Base-by-base conservation (phyloP, 1,140 invertebrate genomes). In the Lucilia sericata region DNA sequence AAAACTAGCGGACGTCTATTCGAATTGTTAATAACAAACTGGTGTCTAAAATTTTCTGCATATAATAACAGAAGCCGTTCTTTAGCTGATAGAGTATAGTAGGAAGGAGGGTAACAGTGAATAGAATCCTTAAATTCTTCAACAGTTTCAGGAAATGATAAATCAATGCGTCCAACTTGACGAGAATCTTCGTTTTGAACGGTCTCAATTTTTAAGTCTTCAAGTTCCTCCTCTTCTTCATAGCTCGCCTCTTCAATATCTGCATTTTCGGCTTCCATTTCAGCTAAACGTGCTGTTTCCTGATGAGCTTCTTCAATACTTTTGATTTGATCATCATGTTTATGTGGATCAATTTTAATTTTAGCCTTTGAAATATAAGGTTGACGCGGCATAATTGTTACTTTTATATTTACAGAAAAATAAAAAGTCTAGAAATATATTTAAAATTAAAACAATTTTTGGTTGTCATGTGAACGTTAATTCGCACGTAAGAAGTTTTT, bases 11-110 rank as follows among this genome's bases (percentile, higher is more conserved):
- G 95, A 86, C 94, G 95, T 84, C 95, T 92, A 80, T 94, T 90
- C 1, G 93, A 92, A 89, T 94, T 95, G 25, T 92, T 91, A 8
- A 87, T 81, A 2, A 86, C 84, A 92, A 95, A 97, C 86, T 98
- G 97, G 85, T 93, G 93, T 74, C 96, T 93, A 90, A 98, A 98
- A 90, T 97, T 98, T 90, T 96, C 95, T 0, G 95, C 94, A 86
- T 96, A 95, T 70, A 95, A 93, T 10, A 96, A 87, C 8, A 97
- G 88, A 8, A 96, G 87, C 80, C 95, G 95, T 90, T 98, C 97
- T 88, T 97, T 97, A 21, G 94, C 92, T 10, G 92, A 94, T 86
- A 96, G 94, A 65, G 92, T 94, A 84, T 93, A 94, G 89, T 97
- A 97, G 74, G 93, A 94, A 65, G 92, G 90, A 0, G 96, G 95